A percentile compares a stretch with the other conserved stretches of the same genome.
These are phyloP conservation scores for Capreolus pygargus DNA, from an alignment of 2,113 vertebrate genomes.

Conservation along the genomic window DNA sequence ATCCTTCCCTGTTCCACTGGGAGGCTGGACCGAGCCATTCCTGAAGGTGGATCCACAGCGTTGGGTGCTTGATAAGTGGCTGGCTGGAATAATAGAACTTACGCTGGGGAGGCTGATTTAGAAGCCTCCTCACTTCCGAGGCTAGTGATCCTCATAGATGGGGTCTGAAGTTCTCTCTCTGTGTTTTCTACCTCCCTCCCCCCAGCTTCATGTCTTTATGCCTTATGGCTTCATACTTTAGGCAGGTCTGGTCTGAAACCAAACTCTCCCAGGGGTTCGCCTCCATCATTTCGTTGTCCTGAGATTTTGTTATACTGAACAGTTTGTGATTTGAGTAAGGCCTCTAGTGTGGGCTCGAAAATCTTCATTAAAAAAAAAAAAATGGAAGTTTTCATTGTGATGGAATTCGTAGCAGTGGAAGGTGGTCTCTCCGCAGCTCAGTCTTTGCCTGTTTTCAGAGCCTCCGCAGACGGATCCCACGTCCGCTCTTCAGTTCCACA, in stretches of 20 bases:
- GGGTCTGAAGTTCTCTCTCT: constrained; percentile 50
- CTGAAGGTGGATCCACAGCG: constrained; percentile 42
- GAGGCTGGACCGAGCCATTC: constrained; percentile 1
- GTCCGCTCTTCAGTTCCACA: fast-evolving
- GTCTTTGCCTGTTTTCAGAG: not conserved
- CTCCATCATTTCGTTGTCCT: not conserved
- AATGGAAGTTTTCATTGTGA: not conserved
- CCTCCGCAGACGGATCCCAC: fast-evolving
- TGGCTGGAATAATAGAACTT: constrained; percentile 52
- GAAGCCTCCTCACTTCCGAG: constrained; percentile 60
- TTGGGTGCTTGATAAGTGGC: constrained; percentile 32
- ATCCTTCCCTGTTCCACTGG: not conserved
- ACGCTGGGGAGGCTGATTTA: constrained; percentile 56
- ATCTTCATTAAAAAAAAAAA: not conserved
- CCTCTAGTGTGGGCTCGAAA: not conserved
- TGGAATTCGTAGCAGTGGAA: not conserved
- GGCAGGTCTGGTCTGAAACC: not conserved
- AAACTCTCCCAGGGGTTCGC: not conserved
- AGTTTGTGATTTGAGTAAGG: not conserved
- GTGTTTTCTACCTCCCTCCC: constrained; percentile 39
- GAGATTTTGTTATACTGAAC: not conserved
- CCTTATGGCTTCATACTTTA: constrained; percentile 48
- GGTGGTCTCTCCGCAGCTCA: fast-evolving
- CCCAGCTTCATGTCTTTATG: constrained; percentile 50
- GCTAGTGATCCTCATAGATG: constrained; percentile 39